Evolutionary conservation across 2,888 invertebrate species (phyloP), one percentile per base, ranked within the genome.

Genomic region (Drosophila merina): DNA sequence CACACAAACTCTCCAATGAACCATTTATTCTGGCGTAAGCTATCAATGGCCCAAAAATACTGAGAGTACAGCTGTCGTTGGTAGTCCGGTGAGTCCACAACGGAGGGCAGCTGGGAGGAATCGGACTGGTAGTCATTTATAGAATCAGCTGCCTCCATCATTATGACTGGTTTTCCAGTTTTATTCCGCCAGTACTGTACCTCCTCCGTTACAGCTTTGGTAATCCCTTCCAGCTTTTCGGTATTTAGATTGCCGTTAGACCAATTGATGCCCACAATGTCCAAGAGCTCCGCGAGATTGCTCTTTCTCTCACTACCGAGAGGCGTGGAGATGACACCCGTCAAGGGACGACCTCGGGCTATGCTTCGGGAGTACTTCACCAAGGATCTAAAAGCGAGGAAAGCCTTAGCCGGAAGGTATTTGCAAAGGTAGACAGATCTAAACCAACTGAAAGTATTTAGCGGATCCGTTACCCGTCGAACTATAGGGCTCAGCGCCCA

Each of bases 1-100:
- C 99, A 99, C 50, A 99, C 96, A 93, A 99, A 97, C 93, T 99
- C 99, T 0, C 99, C 99, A 33, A 97, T 94, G 85, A 99, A 96
- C 92, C 96, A 97, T n/a, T 94, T 94, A 96, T 4, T 94, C 94
- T 92, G 92, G 56, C 97, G 93, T 28, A 98, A 91, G 10, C 92
- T 91, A 91, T 99, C 99, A 89, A 99, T 99, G 0, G 97, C 98
- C 89, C 95, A 94, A 90, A 99, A 99, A 89, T 98, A 14, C 52
- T 94, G 91, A 1, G 95, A 94, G 90, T 98, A 93, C 57, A 98
- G 90, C 36, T 95, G 94, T 0, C 94, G 93, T 92, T 99, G 99
- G 91, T 96, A 99, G 89, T 99, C 99, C 92, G 20, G 20, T 20
- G 20, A 20, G 20, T 7, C 9, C 10, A 45, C 20, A 9, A 10